Base-by-base conservation (phyloP, 2,888 invertebrate genomes). In the Marronus borbonicus region DNA sequence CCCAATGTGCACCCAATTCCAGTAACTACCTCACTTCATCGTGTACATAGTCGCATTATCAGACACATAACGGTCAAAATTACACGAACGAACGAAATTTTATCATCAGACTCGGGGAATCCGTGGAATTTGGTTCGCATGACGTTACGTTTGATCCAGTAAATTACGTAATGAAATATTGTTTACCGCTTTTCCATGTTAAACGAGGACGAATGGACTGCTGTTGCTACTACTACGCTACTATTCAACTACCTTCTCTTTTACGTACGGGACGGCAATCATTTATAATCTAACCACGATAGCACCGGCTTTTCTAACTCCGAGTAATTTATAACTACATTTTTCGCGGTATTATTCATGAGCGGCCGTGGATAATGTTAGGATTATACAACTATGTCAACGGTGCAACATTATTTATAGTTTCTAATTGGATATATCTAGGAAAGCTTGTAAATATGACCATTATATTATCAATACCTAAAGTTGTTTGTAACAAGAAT, bases 91-190 rank as follows among this genome's bases (percentile, higher is more conserved):
- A 72, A 72, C 39, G 72, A 60, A 60, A 58, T 55, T 70, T 70
- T 70, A 55, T 58, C 55, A 20, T 70, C 58, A 24, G 55, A 60
- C 58, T 28, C 36, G 58, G 58, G 39, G 72, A 72, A 72, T 72
- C 70, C 58, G 12, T 58, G 72, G 72, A 39, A 72, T 72, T 58
- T 39, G 39, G 72, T 5, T 58, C 24, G 72, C 72, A 72, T 72
- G 72, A 72, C 44, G 20, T 12, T 58, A 39, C 39, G 20, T 36
- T 72, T 44, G 72, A 17, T 72, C 72, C 58, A 72, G 58, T 72
- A 72, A 72, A 72, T 72, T 72, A 72, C 20, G 58, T 58, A 60
- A 72, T 72, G 72, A 72, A 72, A 72, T 72, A 72, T 72, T 58
- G 58, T 72, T 72, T 58, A 58, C 36, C 36, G 72, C 72, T 55